Evolutionary conservation across 2,888 invertebrate genomes (phyloP).

Genomic region (Sipha maydis): DNA sequence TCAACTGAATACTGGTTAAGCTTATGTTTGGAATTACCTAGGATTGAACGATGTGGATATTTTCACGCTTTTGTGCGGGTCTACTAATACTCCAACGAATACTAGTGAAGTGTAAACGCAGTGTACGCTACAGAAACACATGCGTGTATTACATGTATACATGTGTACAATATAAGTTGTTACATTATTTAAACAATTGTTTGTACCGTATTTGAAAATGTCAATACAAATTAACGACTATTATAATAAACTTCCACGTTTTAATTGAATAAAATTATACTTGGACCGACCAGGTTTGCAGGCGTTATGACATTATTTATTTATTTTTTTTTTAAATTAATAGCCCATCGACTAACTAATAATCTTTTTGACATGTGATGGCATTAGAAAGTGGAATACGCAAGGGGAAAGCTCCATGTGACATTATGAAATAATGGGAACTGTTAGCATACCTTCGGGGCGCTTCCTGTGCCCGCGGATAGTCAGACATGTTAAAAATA

Average conservation of each 20-base stretch:
- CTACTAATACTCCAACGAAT: neutral
- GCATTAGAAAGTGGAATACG: conserved; percentile 58
- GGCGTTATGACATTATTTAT: neutral
- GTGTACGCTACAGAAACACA: too few species aligned
- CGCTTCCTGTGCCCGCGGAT: conserved; percentile 44
- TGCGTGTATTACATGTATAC: too few species aligned
- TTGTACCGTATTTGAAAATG: neutral
- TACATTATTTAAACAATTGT: neutral
- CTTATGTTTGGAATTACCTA: neutral
- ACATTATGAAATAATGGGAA: conserved; percentile 57
- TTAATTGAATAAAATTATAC: neutral
- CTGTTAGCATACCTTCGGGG: conserved; percentile 35
- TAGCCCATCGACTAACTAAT: neutral
- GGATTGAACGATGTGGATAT: neutral
- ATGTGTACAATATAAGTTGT: neutral
- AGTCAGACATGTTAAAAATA: conserved; percentile 7
- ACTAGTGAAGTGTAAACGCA: too few species aligned
- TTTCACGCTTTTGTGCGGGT: neutral
- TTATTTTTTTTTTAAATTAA: conserved; percentile 9
- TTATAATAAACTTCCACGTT: neutral
- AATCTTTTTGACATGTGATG: conserved; percentile 54
- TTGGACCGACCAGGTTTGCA: neutral
- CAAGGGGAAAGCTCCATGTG: conserved; percentile 57
- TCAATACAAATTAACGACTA: neutral
- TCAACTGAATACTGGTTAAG: neutral